Evolutionary conservation across 1,140 invertebrate species (phyloP).

Genomic region (Trichonephila clavata): DNA sequence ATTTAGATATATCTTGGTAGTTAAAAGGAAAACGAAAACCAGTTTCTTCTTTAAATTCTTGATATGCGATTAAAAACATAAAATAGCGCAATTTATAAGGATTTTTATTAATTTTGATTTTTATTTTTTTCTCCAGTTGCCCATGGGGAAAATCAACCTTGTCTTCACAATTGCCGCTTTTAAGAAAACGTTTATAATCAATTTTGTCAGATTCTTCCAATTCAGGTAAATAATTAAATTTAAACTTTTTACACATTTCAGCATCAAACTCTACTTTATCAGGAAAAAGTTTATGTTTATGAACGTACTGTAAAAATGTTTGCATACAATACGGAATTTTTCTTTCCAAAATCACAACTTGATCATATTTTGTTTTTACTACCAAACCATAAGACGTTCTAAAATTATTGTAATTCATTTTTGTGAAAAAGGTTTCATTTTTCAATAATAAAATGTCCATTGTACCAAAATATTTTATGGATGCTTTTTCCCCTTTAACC

Average conservation of each 20-base stretch:
- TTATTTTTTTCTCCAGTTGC: not conserved
- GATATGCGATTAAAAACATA: not conserved
- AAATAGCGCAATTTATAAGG: too few relatives aligned
- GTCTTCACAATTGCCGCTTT: not conserved
- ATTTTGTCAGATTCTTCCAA: not conserved
- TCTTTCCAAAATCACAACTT: not conserved
- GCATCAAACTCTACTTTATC: not conserved
- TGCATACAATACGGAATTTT: slow-evolving; percentile 23
- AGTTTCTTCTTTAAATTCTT: slow-evolving; percentile 41
- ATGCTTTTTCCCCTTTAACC: too few relatives aligned
- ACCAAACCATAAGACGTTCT: not conserved
- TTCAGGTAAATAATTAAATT: not conserved
- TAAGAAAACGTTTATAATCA: not conserved
- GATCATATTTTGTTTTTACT: not conserved
- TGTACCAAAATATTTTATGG: too few relatives aligned
- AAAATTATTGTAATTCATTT: too few relatives aligned
- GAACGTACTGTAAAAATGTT: not conserved
- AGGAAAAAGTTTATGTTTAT: not conserved
- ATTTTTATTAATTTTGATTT: not conserved
- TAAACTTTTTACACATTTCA: not conserved
- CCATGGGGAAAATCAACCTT: slow-evolving; percentile 35
- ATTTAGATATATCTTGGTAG: not conserved
- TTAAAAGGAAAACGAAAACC: not conserved
- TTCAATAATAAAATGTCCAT: too few relatives aligned
- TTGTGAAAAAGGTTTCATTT: too few relatives aligned